Conservation (phyloP, 2,797 vertebrate genomes). For the Bradypodion ventrale region DNA sequence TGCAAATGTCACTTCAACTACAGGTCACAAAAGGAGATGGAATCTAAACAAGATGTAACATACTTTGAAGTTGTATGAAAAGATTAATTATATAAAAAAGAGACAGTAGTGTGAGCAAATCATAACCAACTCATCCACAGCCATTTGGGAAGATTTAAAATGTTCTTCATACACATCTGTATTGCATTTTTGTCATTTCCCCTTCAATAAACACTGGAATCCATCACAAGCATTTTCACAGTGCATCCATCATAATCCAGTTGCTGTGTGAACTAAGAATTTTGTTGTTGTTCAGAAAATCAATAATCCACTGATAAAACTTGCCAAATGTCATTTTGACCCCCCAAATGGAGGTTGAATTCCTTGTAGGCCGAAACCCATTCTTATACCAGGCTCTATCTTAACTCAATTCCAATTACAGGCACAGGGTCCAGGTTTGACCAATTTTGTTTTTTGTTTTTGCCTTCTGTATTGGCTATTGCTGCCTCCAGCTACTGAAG, state of each 20-base stretch:
- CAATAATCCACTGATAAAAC: background rate
- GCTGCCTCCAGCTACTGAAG: background rate
- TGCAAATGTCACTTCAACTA: background rate
- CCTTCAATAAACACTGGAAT: constrained; percentile 1
- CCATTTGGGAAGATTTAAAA: constrained; percentile 5
- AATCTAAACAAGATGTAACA: background rate
- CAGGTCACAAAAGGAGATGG: background rate
- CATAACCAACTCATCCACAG: background rate
- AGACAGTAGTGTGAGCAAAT: background rate
- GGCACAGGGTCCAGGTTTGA: background rate
- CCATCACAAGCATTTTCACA: background rate
- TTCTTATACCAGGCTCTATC: background rate
- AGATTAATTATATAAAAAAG: constrained; percentile 10
- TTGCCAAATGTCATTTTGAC: constrained; percentile 6
- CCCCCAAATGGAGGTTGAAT: background rate
- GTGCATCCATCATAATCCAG: constrained; percentile 16
- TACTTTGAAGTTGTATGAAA: background rate
- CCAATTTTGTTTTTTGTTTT: background rate
- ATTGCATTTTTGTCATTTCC: constrained; percentile 3
- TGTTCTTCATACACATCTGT: background rate
- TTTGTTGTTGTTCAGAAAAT: constrained; percentile 13
- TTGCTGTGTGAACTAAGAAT: constrained; percentile 8
- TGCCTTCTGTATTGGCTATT: background rate
- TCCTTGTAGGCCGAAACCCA: background rate
- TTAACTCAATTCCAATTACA: background rate